Evolutionary conservation across 1,140 invertebrate genomes (phyloP), one percentile per base, ranked within the genome.

Genomic region (Venturia canescens): DNA sequence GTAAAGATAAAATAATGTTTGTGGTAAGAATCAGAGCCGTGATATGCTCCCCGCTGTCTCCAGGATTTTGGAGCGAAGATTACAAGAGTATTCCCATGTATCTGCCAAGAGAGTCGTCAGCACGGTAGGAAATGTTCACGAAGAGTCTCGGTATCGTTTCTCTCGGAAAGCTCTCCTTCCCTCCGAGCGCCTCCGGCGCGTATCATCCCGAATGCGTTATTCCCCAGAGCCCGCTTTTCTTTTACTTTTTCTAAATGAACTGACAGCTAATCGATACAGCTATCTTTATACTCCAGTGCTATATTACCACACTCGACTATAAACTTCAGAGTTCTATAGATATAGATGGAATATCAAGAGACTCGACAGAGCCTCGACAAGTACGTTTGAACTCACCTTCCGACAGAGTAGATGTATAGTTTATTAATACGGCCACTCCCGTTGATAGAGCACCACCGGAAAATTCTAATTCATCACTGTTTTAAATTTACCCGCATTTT

Each of bases 251-350:
- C 86, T 85, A 88, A 90, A 90, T 88, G 86, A 90, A 87, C 81
- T 86, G 90, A 91, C 90, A 91, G 88, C 83, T 90, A 91, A 91
- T 91, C 90, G 89, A 91, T 91, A 90, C 80, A 84, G 85, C 80
- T 81, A 69, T 29, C 50, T 70, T 78, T 57, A 31, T 69, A 80
- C 60, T 26, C 26, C 23, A 15, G 9, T 57, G 53, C 1, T 57
- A 57, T 57, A n/a, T n/a, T n/a, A 57, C 53, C 21, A n/a, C 53
- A 66, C 23, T 13, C 60, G 16, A 66, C 60, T 5, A 66, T 15
- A 57, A 1, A 57, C 18, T 57, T 23, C 53, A n/a, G 18, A 23
- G 53, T 57, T n/a, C 53, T 23, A 16, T 5, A n/a, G n/a, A n/a
- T 57, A 57, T 23, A 57, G 18, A 5, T 7, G 9, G 4, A 44